Base-by-base conservation (phyloP, 2,113 vertebrate species). In the Microtus pennsylvanicus region DNA sequence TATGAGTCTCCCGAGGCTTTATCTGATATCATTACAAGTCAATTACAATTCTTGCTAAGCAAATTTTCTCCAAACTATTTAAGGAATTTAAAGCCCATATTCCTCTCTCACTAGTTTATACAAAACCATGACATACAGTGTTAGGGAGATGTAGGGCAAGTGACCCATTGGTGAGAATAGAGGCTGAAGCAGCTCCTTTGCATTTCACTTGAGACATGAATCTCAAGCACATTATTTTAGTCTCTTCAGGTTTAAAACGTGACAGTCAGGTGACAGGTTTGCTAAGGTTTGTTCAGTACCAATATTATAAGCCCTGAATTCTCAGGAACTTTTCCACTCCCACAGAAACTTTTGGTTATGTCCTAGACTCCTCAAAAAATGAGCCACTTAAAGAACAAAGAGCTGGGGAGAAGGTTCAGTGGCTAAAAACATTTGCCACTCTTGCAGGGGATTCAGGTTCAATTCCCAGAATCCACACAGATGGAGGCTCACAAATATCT, bases 161-260 rank as follows among this genome's bases (percentile, higher is more conserved):
- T 4, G 17, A 1, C 30, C 14, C 24, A 2, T 30, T 5, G 26
- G 38, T 35, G 30, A 17, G 11, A 3, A 9, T 13, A 30, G 0
- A 76, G 42, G 33, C 72, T 47, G 24, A 52, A 5, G 24, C 52
- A 50, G 74, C 17, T 50, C n/a, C 69, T 83, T 21, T 14, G 76
- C 13, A 4, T 52, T 55, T 58, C 13, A 7, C 16, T 38, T n/a
- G n/a, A 45, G 22, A 72, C 0, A 1, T 38, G 67, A 33, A 0
- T 26, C 47, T 9, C 35, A 45, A 26, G n/a, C 0, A 1, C 0
- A 9, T 17, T 33, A 17, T 30, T 28, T 74, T n/a, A 7, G 45
- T 69, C 21, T 52, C 76, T 26, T 87, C 75, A 17, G 47, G 47
- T 91, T 76, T 67, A 33, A 88, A 86, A 76, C 35, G 50, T 91